These are phyloP conservation scores for Motacilla tschutschensis DNA, from an alignment of 2,113 vertebrate species.

Conservation along the genomic window DNA sequence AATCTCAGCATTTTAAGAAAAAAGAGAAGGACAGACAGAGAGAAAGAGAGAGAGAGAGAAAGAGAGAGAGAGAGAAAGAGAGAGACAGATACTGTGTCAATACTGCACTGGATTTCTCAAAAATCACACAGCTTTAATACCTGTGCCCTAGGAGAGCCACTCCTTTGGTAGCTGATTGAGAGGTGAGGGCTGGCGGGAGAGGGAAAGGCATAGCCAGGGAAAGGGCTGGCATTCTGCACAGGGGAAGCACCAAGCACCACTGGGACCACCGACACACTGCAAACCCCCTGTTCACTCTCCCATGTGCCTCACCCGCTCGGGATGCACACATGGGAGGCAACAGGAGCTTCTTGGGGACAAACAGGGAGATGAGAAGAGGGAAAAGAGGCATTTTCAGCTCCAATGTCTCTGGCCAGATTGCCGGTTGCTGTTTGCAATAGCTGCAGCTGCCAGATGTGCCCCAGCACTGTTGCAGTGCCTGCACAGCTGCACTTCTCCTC, in stretches of 20 bases:
- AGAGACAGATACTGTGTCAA: conserved; percentile 67
- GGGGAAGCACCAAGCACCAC: conserved; percentile 38
- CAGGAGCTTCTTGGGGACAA: conserved; percentile 13
- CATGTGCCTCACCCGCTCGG: not conserved
- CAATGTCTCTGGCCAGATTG: not conserved
- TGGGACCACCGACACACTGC: not conserved
- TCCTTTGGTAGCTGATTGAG: conserved; percentile 9
- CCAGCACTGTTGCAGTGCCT: not conserved
- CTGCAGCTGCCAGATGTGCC: conserved; percentile 31
- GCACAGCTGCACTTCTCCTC: not conserved
- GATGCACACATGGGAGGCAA: not conserved
- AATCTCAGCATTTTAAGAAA: conserved; percentile 75
- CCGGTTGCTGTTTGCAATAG: not conserved
- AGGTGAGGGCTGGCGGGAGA: not conserved
- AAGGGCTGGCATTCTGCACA: not conserved
- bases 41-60: conserved; percentile 19
- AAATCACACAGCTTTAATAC: conserved; percentile 73
- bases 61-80: conserved; percentile 22
- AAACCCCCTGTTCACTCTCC: not conserved
- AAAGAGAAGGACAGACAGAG: conserved; percentile 62
- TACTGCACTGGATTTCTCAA: conserved; percentile 74
- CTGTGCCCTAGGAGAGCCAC: conserved; percentile 57
- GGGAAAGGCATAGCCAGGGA: not conserved
- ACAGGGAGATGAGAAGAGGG: conserved; percentile 52
- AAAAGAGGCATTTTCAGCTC: conserved; percentile 42